Evolutionary conservation across 1,140 invertebrate species (phyloP).

Genomic region (Drosophila truncata): DNA sequence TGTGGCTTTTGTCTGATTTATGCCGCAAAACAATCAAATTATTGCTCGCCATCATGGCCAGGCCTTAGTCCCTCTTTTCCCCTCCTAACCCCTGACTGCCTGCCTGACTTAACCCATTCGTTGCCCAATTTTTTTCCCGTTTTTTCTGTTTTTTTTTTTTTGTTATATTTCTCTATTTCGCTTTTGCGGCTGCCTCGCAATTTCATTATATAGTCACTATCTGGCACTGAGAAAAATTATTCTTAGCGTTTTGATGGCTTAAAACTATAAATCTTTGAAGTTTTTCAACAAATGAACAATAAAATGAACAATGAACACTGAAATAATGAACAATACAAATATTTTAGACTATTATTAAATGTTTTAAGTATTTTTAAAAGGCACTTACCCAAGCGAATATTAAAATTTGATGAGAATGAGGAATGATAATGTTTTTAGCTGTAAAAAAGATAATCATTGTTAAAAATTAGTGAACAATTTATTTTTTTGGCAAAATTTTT

Average conservation of each 20-base stretch:
- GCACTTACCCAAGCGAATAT: neutral
- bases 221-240: slow-evolving; percentile 14
- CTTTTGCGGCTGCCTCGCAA: slow-evolving; percentile 41
- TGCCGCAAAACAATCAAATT: slow-evolving; percentile 77
- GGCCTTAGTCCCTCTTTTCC: neutral
- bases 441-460: neutral
- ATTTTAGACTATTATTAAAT: too few species aligned
- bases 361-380: too few species aligned
- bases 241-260: neutral
- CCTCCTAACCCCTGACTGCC: neutral
- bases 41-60: slow-evolving; percentile 46
- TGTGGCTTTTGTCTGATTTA: slow-evolving; percentile 68
- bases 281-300: too few species aligned
- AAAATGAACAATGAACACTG: too few species aligned
- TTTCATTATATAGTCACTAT: slow-evolving; percentile 58
- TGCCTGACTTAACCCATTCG: slow-evolving; percentile 10
- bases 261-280: neutral
- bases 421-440: neutral
- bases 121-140: slow-evolving; percentile 33
- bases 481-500: neutral
- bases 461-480: too few species aligned
- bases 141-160: slow-evolving; percentile 6
- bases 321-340: too few species aligned
- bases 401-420: too few species aligned
- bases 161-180: slow-evolving; percentile 39